These are phyloP conservation scores for Amaurobius ferox DNA, from an alignment of 2,888 invertebrate genomes.

Conservation along the genomic window DNA sequence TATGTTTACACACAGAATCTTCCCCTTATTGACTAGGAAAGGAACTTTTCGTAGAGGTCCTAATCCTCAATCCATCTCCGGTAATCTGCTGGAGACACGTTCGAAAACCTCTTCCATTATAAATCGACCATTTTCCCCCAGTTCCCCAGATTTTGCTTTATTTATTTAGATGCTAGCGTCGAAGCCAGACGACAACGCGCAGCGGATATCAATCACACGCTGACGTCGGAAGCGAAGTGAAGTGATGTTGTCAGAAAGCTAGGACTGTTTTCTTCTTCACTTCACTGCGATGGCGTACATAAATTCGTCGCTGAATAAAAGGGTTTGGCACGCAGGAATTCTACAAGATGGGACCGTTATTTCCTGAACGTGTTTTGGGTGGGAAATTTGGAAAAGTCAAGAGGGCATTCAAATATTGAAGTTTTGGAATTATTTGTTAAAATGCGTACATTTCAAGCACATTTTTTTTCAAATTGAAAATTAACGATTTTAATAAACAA, in stretches of 20 bases:
- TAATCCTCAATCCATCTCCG: slow-evolving; percentile 14
- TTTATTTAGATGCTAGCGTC: not conserved
- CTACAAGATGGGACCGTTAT: too few species aligned
- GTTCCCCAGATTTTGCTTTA: not conserved
- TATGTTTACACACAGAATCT: not conserved
- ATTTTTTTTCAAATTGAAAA: too few species aligned
- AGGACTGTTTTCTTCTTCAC: not conserved
- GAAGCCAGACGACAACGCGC: not conserved
- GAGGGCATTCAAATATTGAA: too few species aligned
- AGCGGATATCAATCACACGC: not conserved
- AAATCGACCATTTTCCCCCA: slow-evolving; percentile 5
- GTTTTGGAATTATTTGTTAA: too few species aligned
- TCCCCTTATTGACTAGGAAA: not conserved
- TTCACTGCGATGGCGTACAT: not conserved
- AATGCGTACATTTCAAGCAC: too few species aligned
- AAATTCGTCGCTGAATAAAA: not conserved
- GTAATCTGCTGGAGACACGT: slow-evolving; percentile 8
- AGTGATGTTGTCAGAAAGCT: slow-evolving; percentile 12
- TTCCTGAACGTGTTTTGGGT: too few species aligned
- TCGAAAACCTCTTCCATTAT: slow-evolving; percentile 8
- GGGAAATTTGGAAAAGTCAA: too few species aligned
- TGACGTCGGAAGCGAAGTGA: not conserved
- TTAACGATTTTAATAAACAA: too few species aligned
- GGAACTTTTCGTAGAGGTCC: slow-evolving; percentile 1
- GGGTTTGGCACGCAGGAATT: too few species aligned